phyloP scores from a whole-genome alignment of 2,888 invertebrate genomes.

The Coleophora flavipennella region DNA sequence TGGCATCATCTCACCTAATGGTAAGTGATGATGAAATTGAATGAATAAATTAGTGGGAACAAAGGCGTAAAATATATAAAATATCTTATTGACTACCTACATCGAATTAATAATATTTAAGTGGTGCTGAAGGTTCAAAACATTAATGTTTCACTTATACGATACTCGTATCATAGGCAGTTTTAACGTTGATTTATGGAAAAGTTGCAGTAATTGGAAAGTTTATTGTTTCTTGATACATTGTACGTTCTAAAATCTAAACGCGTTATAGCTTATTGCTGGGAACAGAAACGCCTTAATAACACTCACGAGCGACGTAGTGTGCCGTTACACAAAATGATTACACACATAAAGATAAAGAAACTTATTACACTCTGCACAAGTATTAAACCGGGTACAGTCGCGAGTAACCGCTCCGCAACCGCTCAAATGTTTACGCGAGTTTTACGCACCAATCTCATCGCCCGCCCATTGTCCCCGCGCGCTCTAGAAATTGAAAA shows the following conservation, averaged over 20 bases:
- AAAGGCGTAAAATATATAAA: no score
- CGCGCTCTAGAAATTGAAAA: conserved; percentile 61
- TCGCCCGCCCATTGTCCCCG: conserved; percentile 37
- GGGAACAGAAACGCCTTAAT: conserved; percentile 42
- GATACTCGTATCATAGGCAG: no score
- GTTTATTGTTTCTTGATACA: conserved; percentile 15
- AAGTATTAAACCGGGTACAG: conserved; percentile 60
- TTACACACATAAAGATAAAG: conserved; percentile 69
- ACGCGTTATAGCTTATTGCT: conserved; percentile 28
- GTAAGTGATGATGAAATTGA: no score
- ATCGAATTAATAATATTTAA: conserved; percentile 10
- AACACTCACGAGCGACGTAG: conserved; percentile 50
- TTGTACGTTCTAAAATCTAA: conserved; percentile 34
- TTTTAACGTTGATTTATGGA: neutral
- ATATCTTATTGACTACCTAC: no score
- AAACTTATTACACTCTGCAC: conserved; percentile 62
- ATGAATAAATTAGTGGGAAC: no score
- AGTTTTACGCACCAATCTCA: conserved; percentile 66
- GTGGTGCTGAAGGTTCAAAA: no score
- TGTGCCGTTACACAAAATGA: conserved; percentile 61
- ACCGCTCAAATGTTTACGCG: conserved; percentile 64
- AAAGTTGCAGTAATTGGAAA: conserved; percentile 8
- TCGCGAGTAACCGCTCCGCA: conserved; percentile 51
- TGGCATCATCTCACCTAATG: no score
- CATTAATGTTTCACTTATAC: no score